Conservation (phyloP, 2,113 vertebrate species). For the Pelobates fuscus region DNA sequence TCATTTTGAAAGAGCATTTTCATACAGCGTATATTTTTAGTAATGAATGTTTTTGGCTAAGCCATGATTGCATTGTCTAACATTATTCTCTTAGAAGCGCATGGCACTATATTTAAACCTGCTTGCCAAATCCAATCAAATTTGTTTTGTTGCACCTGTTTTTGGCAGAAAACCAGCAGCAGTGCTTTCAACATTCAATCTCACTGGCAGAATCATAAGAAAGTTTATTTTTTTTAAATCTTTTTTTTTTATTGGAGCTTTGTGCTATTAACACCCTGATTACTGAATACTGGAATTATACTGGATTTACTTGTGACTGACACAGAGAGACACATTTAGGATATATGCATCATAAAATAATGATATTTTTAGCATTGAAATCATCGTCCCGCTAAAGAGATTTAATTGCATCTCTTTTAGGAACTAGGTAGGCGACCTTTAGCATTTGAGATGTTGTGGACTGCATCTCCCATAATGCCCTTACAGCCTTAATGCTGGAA, state of each 20-base stretch:
- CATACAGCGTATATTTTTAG: constrained; percentile 6
- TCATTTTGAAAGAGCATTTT: constrained; percentile 9
- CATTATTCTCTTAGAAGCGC: constrained; percentile 43
- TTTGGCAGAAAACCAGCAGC: constrained; percentile 32
- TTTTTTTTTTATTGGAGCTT: constrained; percentile 14
- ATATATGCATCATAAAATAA: too few species aligned
- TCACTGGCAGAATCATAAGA: constrained; percentile 34
- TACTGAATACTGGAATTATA: too few species aligned
- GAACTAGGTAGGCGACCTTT: too few species aligned
- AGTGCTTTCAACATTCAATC: constrained; percentile 12
- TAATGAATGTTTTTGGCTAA: constrained; percentile 30
- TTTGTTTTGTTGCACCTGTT: constrained; percentile 46
- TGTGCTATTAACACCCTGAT: constrained; percentile 31
- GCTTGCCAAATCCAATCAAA: constrained; percentile 46
- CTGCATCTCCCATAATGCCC: too few species aligned
- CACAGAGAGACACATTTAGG: too few species aligned
- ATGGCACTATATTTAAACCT: constrained; percentile 32
- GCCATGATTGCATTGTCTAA: constrained; percentile 29
- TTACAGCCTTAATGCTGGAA: too few species aligned
- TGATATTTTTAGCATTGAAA: too few species aligned
- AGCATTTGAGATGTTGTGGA: too few species aligned
- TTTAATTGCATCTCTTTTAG: too few species aligned
- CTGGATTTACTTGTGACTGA: too few species aligned
- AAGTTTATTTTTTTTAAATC: neutral
- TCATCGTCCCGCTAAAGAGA: too few species aligned